Base-by-base conservation (phyloP, 2,888 invertebrate genomes). In the Nomada goodeniana region DNA sequence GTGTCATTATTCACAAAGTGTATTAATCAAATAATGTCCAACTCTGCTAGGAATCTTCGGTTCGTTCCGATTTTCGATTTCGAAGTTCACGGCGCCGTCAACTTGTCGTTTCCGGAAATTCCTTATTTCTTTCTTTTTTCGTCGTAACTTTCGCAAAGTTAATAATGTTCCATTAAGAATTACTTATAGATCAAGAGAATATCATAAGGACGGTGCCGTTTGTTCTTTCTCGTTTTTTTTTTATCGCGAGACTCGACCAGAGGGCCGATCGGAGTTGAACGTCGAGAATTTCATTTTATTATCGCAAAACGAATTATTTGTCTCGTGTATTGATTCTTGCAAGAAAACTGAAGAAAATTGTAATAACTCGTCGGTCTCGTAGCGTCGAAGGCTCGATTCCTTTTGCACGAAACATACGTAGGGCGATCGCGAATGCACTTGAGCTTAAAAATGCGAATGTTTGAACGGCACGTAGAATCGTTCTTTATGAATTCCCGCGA, bases 381-480 rank as follows among this genome's bases (percentile, higher is more conserved):
- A 53, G 67, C 76, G 70, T 80, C 69, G 72, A 76, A 76, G 75
- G 65, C 85, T 78, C 82, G 72, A 79, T 68, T 87, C 75, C 76
- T 75, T 71, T 81, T 87, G 86, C 86, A 87, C 83, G 86, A 80
- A 74, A 85, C 80, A 87, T 87, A 83, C 83, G 69, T 87, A 87
- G 83, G 77, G 78, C 85, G 83, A 76, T 87, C 87, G 87, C 85
- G 88, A 87, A 85, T 87, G 87, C 87, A 87, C 87, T 72, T 80
- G 63, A 77, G 87, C 87, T 88, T 78, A 76, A 73, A 85, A 81
- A 23, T 85, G 86, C 85, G 83, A 87, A 87, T 87, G 87, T 83
- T 67, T 81, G 63, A 73, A 74, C 81, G 76, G 83, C 88, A 83
- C 78, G 83, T 87, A 87, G 88, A 77, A 55, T 82, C 78, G 82